Evolutionary conservation across 2,888 invertebrate species (phyloP).

Genomic region (Boloria selene): DNA sequence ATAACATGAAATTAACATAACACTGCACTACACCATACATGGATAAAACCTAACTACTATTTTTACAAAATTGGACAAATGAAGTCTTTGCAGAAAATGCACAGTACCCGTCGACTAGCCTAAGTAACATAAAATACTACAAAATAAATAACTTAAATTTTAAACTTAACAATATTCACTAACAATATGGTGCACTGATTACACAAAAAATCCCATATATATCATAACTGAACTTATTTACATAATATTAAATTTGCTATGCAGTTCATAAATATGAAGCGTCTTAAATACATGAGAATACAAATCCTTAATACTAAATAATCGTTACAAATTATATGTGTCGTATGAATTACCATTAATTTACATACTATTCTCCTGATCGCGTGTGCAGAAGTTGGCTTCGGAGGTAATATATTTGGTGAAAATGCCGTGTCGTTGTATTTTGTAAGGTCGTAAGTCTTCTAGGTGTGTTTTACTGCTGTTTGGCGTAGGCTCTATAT

Average conservation of each 20-base stretch:
- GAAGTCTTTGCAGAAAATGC: conserved; percentile 62
- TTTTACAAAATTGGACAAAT: conserved; percentile 79
- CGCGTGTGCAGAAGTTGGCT: conserved; percentile 50
- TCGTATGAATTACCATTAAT: conserved; percentile 49
- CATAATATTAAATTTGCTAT: conserved; percentile 36
- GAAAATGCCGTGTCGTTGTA: conserved; percentile 51
- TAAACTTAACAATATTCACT: conserved; percentile 10
- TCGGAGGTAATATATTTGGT: conserved; percentile 43
- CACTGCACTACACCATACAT: conserved; percentile 57
- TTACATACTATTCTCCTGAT: conserved; percentile 49
- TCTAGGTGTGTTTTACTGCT: conserved; percentile 55
- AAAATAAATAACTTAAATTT: conserved; percentile 32
- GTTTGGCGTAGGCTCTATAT: conserved; percentile 79
- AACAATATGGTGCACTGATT: conserved; percentile 38
- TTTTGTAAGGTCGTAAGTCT: conserved; percentile 68
- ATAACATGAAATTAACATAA: conserved; percentile 59
- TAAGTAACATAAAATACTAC: conserved; percentile 52
- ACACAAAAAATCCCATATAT: conserved; percentile 31
- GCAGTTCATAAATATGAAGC: conserved; percentile 41
- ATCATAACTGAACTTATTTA: conserved; percentile 39
- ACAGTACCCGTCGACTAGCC: conserved; percentile 81
- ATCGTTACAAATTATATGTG: conserved; percentile 38
- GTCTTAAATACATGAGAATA: conserved; percentile 37
- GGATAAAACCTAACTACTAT: conserved; percentile 47
- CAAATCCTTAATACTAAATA: conserved; percentile 43